phyloP scores from a whole-genome alignment of 2,797 vertebrate genomes.

The Chelonia mydas region DNA sequence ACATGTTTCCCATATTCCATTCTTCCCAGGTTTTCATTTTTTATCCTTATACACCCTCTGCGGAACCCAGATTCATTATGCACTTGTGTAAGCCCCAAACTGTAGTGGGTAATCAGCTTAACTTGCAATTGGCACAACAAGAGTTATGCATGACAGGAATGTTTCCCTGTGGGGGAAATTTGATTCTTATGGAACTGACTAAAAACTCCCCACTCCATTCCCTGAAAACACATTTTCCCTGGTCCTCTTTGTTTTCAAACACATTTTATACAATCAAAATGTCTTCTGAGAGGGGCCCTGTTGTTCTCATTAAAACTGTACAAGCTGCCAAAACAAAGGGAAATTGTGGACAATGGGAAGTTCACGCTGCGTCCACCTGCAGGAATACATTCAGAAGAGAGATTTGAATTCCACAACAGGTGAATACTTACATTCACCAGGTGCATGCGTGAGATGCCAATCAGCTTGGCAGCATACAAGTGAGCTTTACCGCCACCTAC shows the following conservation, averaged over 20 bases:
- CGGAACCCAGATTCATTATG: background rate
- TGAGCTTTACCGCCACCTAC: background rate
- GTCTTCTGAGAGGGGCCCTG: background rate
- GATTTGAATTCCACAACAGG: too few species aligned
- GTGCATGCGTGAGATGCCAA: too few species aligned
- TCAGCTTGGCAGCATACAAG: too few species aligned
- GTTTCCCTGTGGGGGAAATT: background rate
- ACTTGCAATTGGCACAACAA: background rate
- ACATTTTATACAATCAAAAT: background rate
- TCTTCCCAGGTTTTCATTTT: background rate
- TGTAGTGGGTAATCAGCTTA: background rate
- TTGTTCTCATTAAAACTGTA: too few species aligned
- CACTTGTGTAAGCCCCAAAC: background rate
- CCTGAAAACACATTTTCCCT: background rate
- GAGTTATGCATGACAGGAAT: background rate
- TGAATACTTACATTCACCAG: too few species aligned
- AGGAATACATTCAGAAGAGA: too few species aligned
- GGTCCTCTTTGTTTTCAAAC: background rate
- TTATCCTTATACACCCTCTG: too few species aligned
- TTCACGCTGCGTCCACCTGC: too few species aligned
- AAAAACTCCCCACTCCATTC: too few species aligned
- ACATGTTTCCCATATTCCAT: background rate
- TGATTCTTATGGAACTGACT: background rate
- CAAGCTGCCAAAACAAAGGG: too few species aligned
- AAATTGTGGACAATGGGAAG: too few species aligned